A percentile compares a stretch with the other conserved stretches of the same genome.
Conservation (phyloP, 1,140 invertebrate genomes). For the Holotrichia oblita region DNA sequence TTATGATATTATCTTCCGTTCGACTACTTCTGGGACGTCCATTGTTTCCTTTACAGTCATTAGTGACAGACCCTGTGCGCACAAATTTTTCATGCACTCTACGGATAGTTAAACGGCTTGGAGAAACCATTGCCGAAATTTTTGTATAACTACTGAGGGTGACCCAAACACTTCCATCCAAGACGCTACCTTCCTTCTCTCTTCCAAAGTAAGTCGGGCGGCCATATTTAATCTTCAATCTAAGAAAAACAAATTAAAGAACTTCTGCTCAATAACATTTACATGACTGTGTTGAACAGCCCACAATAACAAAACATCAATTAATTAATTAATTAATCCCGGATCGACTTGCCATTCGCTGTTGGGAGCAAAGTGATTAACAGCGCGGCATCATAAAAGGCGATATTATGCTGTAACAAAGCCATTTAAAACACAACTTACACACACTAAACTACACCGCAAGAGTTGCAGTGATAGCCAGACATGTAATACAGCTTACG, state of each 20-base stretch:
- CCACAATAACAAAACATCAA: no score
- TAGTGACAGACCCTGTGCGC: slow-evolving; percentile 4
- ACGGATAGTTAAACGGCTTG: slow-evolving; percentile 19
- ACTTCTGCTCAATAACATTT: no score
- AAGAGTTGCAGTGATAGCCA: no score
- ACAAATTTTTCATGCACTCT: not conserved
- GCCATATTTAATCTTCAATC: not conserved
- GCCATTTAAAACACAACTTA: no score
- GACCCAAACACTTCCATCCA: not conserved
- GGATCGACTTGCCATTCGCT: no score
- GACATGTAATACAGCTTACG: no score
- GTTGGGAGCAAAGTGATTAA: no score
- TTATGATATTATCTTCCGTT: slow-evolving; percentile 9
- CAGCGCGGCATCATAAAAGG: no score
- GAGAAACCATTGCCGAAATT: not conserved
- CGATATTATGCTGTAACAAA: no score
- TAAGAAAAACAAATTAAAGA: not conserved
- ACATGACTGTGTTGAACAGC: no score
- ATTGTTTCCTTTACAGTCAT: slow-evolving; percentile 15
- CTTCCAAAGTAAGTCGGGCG: not conserved
- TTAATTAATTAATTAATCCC: no score
- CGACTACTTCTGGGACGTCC: not conserved
- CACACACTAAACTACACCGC: no score
- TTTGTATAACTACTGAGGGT: not conserved
- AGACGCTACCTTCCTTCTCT: not conserved